phyloP scores from a whole-genome alignment of 2,888 invertebrate species.

The Conistra vaccinii region DNA sequence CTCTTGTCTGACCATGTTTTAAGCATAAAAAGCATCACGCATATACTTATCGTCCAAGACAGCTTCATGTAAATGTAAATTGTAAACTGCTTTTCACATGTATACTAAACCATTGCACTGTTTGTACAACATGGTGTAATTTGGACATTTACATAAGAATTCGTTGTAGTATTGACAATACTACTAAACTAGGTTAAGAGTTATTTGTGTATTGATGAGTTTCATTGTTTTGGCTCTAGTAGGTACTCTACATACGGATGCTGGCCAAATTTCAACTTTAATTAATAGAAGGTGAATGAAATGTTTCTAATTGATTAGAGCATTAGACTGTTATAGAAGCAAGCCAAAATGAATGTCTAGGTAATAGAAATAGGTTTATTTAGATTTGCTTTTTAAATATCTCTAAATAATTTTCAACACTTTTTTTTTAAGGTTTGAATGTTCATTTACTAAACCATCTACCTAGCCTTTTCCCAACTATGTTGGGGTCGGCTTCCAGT shows the following conservation, averaged over 20 bases:
- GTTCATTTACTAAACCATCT: too few species aligned
- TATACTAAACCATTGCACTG: background rate
- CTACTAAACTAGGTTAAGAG: constrained; percentile 35
- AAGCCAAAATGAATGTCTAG: too few species aligned
- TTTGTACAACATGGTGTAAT: constrained; percentile 14
- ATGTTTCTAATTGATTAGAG: constrained; percentile 27
- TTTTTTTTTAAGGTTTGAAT: too few species aligned
- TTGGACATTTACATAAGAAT: constrained; percentile 45
- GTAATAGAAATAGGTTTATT: too few species aligned
- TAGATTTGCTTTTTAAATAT: too few species aligned
- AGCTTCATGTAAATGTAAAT: background rate
- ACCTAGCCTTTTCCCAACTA: too few species aligned
- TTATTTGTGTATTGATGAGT: constrained; percentile 37
- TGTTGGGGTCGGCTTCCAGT: too few species aligned
- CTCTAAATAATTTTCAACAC: too few species aligned
- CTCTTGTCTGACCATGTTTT: background rate
- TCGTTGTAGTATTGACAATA: background rate
- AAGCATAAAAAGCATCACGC: background rate
- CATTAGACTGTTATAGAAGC: background rate
- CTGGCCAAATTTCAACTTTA: constrained; percentile 47
- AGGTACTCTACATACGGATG: constrained; percentile 2
- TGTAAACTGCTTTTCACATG: background rate
- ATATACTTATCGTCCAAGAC: background rate
- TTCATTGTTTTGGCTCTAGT: constrained; percentile 41
- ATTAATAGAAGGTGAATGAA: constrained; percentile 47